phyloP scores from a whole-genome alignment of 2,888 invertebrate species.

The Tridacna gigas region DNA sequence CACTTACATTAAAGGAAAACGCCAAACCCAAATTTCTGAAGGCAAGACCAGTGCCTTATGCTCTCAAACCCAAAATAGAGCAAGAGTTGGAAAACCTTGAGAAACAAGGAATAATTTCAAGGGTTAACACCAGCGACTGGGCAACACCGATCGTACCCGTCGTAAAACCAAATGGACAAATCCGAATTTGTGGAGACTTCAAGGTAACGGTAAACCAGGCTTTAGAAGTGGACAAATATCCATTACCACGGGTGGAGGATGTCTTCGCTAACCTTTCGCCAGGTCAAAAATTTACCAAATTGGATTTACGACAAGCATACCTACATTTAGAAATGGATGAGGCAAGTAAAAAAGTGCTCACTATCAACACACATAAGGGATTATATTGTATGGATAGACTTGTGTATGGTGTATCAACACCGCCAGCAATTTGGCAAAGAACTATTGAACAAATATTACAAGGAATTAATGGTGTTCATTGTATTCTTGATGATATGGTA shows the following conservation, averaged over 20 bases:
- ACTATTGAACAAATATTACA: constrained; percentile 57
- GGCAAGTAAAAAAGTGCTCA: background rate
- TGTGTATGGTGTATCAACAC: constrained; percentile 56
- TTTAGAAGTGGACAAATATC: constrained; percentile 74
- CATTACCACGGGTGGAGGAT: constrained; percentile 67
- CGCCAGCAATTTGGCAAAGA: constrained; percentile 64
- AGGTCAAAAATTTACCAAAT: constrained; percentile 60
- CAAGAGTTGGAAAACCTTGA: constrained; percentile 20
- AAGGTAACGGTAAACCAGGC: constrained; percentile 70
- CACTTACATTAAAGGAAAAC: no score
- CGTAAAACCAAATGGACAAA: background rate
- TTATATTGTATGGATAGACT: constrained; percentile 43
- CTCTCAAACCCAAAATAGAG: constrained; percentile 39
- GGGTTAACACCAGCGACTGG: constrained; percentile 25
- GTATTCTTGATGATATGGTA: constrained; percentile 26
- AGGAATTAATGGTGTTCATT: constrained; percentile 21
- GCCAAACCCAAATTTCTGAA: no score
- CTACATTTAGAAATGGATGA: constrained; percentile 7
- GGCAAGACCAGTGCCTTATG: constrained; percentile 62
- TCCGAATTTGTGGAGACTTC: constrained; percentile 71
- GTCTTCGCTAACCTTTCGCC: constrained; percentile 64
- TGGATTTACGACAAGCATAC: constrained; percentile 55
- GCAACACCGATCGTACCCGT: constrained; percentile 31
- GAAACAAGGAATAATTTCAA: constrained; percentile 23
- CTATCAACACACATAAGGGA: constrained; percentile 56